A percentile compares a stretch with the other conserved stretches of the same genome.
Conservation (phyloP, 2,888 invertebrate genomes). For the Lamellibrachia satsuma region DNA sequence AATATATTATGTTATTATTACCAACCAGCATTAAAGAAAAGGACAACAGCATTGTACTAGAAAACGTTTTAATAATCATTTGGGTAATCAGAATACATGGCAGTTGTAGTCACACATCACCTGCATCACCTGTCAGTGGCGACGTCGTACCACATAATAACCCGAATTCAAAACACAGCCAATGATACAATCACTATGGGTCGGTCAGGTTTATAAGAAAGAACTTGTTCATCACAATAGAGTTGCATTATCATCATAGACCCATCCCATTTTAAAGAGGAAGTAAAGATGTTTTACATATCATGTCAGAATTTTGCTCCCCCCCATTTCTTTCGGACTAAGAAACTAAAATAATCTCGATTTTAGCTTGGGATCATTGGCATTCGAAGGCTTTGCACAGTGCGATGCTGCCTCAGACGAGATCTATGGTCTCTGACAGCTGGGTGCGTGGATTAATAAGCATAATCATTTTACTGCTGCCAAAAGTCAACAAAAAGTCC, state of each 20-base stretch:
- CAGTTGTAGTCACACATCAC: background rate
- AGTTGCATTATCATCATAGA: background rate
- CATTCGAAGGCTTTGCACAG: background rate
- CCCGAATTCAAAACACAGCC: background rate
- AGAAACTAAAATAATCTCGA: background rate
- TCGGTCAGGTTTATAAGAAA: background rate
- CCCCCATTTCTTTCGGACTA: background rate
- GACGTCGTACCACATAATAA: background rate
- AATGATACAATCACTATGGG: background rate
- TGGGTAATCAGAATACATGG: background rate
- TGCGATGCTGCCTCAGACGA: background rate
- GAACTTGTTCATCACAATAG: background rate
- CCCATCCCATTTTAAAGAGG: background rate
- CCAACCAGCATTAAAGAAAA: background rate
- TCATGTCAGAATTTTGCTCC: background rate
- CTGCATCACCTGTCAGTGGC: background rate
- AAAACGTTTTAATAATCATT: background rate
- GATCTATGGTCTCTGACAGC: background rate
- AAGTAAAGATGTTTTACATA: background rate
- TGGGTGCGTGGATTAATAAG: background rate
- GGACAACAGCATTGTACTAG: background rate
- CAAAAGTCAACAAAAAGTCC: background rate
- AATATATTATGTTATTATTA: too few relatives aligned
- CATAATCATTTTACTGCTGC: background rate
- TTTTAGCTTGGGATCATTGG: background rate